Percentiles rank a stretch among this genome's conserved stretches.
These are phyloP conservation scores for Xiphophorus birchmanni DNA, from an alignment of 2,797 vertebrate genomes.

Conservation along the genomic window DNA sequence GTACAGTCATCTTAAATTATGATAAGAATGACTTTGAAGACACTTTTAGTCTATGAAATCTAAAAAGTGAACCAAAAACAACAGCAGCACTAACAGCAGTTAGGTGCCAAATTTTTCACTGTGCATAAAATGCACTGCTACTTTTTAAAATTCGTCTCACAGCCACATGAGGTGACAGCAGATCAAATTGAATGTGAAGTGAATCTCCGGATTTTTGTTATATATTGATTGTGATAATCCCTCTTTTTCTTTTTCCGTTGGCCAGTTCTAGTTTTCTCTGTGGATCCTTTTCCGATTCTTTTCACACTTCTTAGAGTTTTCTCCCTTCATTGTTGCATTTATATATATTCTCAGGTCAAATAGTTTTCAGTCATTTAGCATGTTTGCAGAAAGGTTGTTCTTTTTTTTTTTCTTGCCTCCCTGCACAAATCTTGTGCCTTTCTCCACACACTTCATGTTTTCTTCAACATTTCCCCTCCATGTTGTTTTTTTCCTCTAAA, in stretches of 20 bases:
- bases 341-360: background rate
- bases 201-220: background rate
- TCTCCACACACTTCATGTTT: background rate
- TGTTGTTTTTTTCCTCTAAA: conserved; percentile 38
- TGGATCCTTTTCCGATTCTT: background rate
- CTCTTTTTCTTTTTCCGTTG: background rate
- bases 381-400: background rate
- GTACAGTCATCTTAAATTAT: background rate
- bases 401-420: background rate
- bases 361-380: background rate
- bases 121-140: background rate
- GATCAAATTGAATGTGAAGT: background rate
- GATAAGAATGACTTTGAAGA: background rate
- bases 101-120: background rate
- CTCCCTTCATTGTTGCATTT: background rate
- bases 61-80: background rate
- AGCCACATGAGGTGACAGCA: background rate
- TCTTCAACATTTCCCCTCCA: conserved; percentile 5
- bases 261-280: background rate
- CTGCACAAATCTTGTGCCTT: background rate
- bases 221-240: background rate
- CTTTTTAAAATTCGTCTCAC: background rate
- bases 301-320: background rate
- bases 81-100: too few relatives aligned
- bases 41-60: background rate